Evolutionary conservation across 2,888 invertebrate species (phyloP), one percentile per base, ranked within the genome.

Genomic region (Lepidocyrtoides sp.): DNA sequence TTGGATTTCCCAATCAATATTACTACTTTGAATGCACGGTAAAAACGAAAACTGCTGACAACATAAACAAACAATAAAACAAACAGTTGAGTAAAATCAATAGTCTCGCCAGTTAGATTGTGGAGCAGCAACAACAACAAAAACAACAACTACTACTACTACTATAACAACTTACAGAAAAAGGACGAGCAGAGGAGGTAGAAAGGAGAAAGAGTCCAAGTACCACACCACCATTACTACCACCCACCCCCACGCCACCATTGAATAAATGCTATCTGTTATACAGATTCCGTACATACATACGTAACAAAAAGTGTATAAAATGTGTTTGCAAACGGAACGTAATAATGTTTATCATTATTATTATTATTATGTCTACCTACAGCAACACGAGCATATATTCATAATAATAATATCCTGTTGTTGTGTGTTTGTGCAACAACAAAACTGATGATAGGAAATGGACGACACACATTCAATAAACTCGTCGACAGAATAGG

Each of bases 31-130:
- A 94, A 94, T 94, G 94, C 91, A 93, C 88, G 92, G 91, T 92
- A 92, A 93, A 93, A 93, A 93, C 91, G 92, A 94, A 94, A 94
- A 94, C 93, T 94, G 94, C 94, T 94, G 94, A 94, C 94, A 94
- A 94, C 93, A 94, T 94, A 94, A 94, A 94, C 94, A 94, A 94
- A 94, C 93, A 94, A 94, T 94, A 94, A 94, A 94, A 94, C 94
- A 94, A 94, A 94, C 94, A 94, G 93, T 93, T 92, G 94, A 94
- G 92, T 92, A 93, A 94, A 94, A 94, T 94, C 94, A 93, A 94
- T 94, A 94, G 93, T 93, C 93, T 93, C 89, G 92, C 92, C 92
- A 91, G 90, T 91, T 89, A 75, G 82, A 41, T 82, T 60, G 63
- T 36, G 63, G 12, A 10, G 79, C 66, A 89, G 81, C 86, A 91